Conservation (phyloP, 64 coral and sea anemone genomes). For the Cladopsammia gracilis region DNA sequence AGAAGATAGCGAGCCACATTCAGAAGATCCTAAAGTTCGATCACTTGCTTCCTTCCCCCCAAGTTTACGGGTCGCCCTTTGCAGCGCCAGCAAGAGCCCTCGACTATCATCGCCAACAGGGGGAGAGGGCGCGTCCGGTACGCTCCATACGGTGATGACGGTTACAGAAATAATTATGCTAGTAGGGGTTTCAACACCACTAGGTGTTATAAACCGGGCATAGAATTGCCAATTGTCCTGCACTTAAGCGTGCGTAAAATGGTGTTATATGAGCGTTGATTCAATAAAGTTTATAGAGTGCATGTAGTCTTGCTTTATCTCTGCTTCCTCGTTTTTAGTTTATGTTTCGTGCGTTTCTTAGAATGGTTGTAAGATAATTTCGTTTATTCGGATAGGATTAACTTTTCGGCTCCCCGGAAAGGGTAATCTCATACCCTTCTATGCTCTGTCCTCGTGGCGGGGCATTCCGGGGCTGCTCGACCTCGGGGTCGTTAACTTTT, state of each 20-base stretch:
- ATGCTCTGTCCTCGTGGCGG: neutral
- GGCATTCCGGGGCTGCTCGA: conserved; percentile 27
- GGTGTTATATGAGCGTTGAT: too few species aligned
- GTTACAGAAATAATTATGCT: neutral
- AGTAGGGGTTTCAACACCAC: too few species aligned
- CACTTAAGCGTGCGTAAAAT: too few species aligned
- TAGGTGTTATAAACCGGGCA: too few species aligned
- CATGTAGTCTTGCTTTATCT: too few species aligned
- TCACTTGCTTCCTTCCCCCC: neutral
- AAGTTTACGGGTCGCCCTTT: neutral
- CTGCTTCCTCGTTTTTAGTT: too few species aligned
- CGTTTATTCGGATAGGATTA: too few species aligned
- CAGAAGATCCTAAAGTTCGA: conserved; percentile 24
- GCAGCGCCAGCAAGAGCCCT: too few species aligned
- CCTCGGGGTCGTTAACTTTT: neutral
- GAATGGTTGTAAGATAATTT: too few species aligned
- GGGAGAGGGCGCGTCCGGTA: neutral
- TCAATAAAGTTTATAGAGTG: too few species aligned
- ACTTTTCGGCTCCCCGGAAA: neutral
- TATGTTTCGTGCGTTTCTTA: too few species aligned
- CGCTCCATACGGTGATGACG: neutral
- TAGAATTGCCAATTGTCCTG: too few species aligned
- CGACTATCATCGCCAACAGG: neutral
- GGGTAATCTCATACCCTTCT: conserved; percentile 32
- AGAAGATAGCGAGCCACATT: conserved; percentile 28